Base-by-base conservation (phyloP, 1,140 invertebrate genomes). In the Zaprionus africanus region DNA sequence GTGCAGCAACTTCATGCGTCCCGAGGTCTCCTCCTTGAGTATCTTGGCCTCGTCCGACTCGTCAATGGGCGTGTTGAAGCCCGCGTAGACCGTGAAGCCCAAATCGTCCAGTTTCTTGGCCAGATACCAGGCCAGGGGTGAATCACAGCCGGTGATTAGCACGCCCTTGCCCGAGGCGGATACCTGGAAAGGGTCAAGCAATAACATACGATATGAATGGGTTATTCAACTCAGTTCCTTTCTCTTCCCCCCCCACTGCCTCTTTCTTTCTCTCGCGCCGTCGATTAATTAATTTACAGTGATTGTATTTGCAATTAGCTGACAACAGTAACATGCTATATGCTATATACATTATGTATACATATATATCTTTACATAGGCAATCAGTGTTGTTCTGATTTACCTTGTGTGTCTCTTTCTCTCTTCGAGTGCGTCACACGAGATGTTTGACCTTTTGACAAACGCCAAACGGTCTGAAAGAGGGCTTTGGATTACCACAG, bases 121-220 rank as follows among this genome's bases (percentile, higher is more conserved):
- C 78, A 97, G 93, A 69, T 95, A 95, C 93, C 95, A 96, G 65
- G 96, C 96, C 63, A 97, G 94, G 34, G 95, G 95, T 28, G 96
- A 95, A 93, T 97, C 97, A 93, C 97, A 97, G 59, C 96, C 97
- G n/a, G 97, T 97, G 67, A 98, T 94, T 24, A 98, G 93, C 5
- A 98, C 95, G 7, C 96, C 96, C 93, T 97, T 97, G 54, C 96
- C 96, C 24, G 95, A 95, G 19, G 96, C 94, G 11, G 95, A 95
- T 66, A 97, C 96, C 96, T 97, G 75, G 34, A 85, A 58, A 4
- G 24, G 1, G 24, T 54, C n/a, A 66, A 28, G 46, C 22, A 17
- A 24, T 51, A 24, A 4, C 46, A 51, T 24, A 12, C 41, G 41
- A 46, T 46, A 46, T 46, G 2, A 46, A 13, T 22, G n/a, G 61